Evolutionary conservation across 37 sponge, comb jelly and placozoan species (phyloP), one percentile per base, ranked within the genome.

Genomic region (Chondrilla cf. caribensis): DNA sequence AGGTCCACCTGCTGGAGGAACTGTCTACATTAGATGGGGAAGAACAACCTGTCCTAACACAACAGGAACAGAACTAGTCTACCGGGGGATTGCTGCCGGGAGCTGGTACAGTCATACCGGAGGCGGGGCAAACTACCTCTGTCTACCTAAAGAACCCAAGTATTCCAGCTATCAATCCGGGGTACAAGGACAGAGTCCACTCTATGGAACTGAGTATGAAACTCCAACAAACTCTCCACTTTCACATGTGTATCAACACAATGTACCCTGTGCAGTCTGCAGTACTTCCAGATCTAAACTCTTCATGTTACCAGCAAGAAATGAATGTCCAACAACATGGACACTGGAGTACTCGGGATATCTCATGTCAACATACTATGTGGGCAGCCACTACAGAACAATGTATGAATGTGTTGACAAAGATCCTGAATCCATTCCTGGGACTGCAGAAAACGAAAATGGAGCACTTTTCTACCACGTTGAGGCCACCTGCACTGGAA

Each of bases 401-500:
- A 70, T 47, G 22, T 88, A 38, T 72, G 84, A 83, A 68, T 88
- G 88, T 84, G 88, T 88, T 19, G 88, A 88, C 75, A 83, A 83
- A 38, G 75, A 79, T 65, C 72, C 79, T 1, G 80, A 83, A 2
- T 68, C 80, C 29, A 33, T 88, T 58, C 60, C 84, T 36, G 84
- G 84, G 3, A 88, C 28, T 51, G n/a, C 35, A 22, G 25, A 36
- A 21, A 79, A 9, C 21, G 55, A 59, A 1, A 38, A 84, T 43
- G 77, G 84, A 19, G 84, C 75, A 38, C 60, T 79, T 2, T 80
- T 88, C 40, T 79, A 72, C 19, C 80, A 83, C 58, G 64, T 71
- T 57, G 88, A 88, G 70, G 79, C 84, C 17, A 42, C 36, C 58
- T 88, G 88, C 54, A 66, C 47, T 82, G 84, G 84, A 5, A 29